A percentile compares a stretch with the other conserved stretches of the same genome.
phyloP scores from a whole-genome alignment of 2,797 vertebrate species.

The Aldrovandia affinis region DNA sequence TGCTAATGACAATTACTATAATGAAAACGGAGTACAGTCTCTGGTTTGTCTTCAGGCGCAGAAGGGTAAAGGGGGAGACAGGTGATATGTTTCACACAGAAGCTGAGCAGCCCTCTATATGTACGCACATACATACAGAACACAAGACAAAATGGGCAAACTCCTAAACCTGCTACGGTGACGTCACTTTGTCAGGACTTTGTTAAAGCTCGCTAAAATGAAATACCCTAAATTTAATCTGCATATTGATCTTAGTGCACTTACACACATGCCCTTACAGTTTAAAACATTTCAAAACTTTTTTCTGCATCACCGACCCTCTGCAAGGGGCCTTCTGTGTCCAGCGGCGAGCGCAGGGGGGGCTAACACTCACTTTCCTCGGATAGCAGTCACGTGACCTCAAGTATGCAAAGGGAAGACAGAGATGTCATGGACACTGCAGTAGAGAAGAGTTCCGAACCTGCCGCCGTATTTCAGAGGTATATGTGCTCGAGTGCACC shows the following conservation, averaged over 20 bases:
- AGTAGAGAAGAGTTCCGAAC: neutral
- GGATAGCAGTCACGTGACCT: neutral
- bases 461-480: neutral
- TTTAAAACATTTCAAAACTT: conserved; percentile 55
- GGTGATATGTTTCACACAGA: neutral
- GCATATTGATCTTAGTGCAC: conserved; percentile 73
- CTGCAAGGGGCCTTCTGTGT: neutral
- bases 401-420: neutral
- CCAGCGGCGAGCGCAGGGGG: neutral
- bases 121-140: conserved; percentile 3
- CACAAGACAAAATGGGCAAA: conserved; percentile 5
- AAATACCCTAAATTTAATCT: conserved; percentile 50
- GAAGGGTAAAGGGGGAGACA: too few relatives aligned
- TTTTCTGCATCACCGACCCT: conserved; percentile 50
- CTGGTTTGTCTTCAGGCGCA: neutral
- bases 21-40: conserved; percentile 16
- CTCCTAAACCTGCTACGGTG: neutral
- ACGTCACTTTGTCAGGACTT: conserved; percentile 33
- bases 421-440: neutral
- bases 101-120: neutral
- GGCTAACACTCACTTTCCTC: neutral
- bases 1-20: conserved; percentile 20
- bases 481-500: neutral
- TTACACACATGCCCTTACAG: conserved; percentile 65
- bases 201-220: conserved; percentile 38